These are phyloP conservation scores for Stigmatopora argus DNA, from an alignment of 2,113 vertebrate genomes.

Conservation along the genomic window DNA sequence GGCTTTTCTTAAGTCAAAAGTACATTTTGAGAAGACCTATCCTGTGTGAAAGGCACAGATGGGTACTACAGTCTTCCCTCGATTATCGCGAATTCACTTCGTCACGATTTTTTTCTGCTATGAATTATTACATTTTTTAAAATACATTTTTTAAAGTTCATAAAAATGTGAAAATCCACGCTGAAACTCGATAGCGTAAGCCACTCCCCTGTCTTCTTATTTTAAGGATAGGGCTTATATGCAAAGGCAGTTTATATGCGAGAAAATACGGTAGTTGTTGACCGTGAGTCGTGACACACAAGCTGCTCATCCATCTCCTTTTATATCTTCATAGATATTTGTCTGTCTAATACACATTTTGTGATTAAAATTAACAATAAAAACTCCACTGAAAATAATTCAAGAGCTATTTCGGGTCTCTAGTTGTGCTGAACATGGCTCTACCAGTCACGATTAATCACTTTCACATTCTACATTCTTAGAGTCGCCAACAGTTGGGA, in stretches of 20 bases:
- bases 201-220: too few species aligned
- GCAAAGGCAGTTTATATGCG: too few species aligned
- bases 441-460: constrained; percentile 34
- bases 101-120: background rate
- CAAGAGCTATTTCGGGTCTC: constrained; percentile 16
- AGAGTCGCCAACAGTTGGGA: constrained; percentile 82
- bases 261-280: too few species aligned
- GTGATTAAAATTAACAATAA: constrained; percentile 32
- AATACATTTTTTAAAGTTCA: too few species aligned
- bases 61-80: constrained; percentile 53
- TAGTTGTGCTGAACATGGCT: constrained; percentile 15
- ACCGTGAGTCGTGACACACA: background rate
- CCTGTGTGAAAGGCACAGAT: constrained; percentile 47
- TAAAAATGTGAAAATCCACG: too few species aligned
- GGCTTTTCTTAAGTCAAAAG: constrained; percentile 9
- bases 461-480: constrained; percentile 28
- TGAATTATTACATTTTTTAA: too few species aligned
- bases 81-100: constrained; percentile 19
- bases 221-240: too few species aligned
- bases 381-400: constrained; percentile 11
- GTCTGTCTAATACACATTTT: constrained; percentile 21
- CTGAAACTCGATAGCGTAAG: too few species aligned
- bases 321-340: constrained; percentile 2
- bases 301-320: constrained; percentile 18
- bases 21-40: constrained; percentile 20